These are phyloP conservation scores for Fulmarus glacialis DNA, from an alignment of 2,113 vertebrate genomes.

Conservation along the genomic window DNA sequence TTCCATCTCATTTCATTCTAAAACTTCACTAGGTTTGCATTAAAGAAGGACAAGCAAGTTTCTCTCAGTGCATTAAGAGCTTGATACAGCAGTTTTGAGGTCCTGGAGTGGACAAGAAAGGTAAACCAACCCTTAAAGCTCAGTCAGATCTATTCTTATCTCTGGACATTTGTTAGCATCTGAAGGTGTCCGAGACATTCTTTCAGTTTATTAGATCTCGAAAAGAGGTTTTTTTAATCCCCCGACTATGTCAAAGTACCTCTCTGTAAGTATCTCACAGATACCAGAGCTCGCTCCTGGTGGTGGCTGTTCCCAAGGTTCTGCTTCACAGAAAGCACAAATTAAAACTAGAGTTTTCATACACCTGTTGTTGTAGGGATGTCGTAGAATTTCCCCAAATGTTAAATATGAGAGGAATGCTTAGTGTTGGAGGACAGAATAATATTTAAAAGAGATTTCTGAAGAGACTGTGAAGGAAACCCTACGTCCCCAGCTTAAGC, in stretches of 20 bases:
- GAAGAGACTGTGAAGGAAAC: constrained; percentile 45
- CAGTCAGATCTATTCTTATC: not conserved
- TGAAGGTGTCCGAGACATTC: not conserved
- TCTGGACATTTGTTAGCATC: not conserved
- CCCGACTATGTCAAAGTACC: not conserved
- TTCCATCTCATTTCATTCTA: not conserved
- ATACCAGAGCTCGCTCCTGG: not conserved
- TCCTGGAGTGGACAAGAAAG: not conserved
- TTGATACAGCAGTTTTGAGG: not conserved
- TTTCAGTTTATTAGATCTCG: not conserved
- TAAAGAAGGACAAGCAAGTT: not conserved
- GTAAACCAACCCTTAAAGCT: not conserved
- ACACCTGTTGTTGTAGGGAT: not conserved
- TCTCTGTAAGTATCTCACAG: not conserved
- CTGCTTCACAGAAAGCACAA: not conserved
- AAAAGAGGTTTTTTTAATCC: not conserved
- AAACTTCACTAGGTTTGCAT: not conserved
- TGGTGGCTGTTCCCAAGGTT: not conserved
- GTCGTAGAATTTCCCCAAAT: not conserved
- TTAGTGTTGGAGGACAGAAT: constrained; percentile 34
- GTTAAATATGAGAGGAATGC: constrained; percentile 21
- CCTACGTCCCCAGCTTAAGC: not conserved
- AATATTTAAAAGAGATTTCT: constrained; percentile 46
- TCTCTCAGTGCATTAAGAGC: not conserved
- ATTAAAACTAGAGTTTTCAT: not conserved